These are phyloP conservation scores for Netta rufina DNA, from an alignment of 2,797 vertebrate genomes.

Conservation along the genomic window DNA sequence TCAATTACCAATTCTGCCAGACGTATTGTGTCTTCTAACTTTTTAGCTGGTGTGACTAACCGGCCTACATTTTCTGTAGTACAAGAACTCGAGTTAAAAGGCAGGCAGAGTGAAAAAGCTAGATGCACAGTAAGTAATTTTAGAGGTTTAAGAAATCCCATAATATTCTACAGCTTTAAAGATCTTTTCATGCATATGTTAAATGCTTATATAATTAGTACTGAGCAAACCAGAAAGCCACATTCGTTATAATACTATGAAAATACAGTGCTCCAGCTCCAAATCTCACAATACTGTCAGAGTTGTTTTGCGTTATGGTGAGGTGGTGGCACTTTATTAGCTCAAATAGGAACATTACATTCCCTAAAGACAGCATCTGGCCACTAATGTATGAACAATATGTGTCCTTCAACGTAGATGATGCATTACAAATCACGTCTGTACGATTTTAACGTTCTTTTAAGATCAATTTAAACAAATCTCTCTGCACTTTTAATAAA, in stretches of 20 bases:
- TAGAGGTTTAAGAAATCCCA: constrained; percentile 60
- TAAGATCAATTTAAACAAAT: constrained; percentile 52
- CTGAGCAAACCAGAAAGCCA: constrained; percentile 81
- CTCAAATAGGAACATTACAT: constrained; percentile 61
- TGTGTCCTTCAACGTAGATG: background rate
- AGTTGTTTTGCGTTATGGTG: constrained; percentile 53
- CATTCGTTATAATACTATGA: constrained; percentile 75
- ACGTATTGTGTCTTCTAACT: constrained; percentile 97
- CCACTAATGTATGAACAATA: constrained; percentile 31
- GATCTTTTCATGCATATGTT: constrained; percentile 82
- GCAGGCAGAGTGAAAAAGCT: constrained; percentile 65
- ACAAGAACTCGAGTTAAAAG: constrained; percentile 88
- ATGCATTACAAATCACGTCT: background rate
- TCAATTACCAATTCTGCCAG: constrained; percentile 98
- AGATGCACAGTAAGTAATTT: constrained; percentile 72
- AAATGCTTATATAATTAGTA: constrained; percentile 81
- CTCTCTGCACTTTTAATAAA: constrained; percentile 46
- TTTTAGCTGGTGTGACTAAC: constrained; percentile 98
- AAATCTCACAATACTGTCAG: constrained; percentile 48
- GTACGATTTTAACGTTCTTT: constrained; percentile 10
- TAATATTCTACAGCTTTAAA: constrained; percentile 72
- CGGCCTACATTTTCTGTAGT: constrained; percentile 98
- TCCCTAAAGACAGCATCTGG: constrained; percentile 83
- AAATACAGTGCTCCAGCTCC: constrained; percentile 84
- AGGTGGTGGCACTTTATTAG: constrained; percentile 63